Evolutionary conservation across 1,140 invertebrate species (phyloP).

Genomic region (Drosophila nigromelanica): DNA sequence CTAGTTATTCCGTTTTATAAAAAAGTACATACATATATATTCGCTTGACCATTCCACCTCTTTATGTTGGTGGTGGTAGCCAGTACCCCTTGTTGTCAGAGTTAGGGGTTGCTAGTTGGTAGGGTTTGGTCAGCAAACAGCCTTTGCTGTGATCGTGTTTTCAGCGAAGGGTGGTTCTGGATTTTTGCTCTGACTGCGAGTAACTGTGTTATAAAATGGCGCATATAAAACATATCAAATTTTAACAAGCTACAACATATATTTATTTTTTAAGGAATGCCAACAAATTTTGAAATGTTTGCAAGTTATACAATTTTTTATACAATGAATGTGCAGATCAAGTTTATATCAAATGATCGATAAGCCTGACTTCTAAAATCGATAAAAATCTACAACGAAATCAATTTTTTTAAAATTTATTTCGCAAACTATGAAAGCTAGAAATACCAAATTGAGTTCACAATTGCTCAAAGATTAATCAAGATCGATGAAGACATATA

Average conservation of each 20-base stretch:
- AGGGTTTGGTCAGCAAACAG: constrained; percentile 44
- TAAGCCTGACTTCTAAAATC: too few relatives aligned
- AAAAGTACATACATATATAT: constrained; percentile 10
- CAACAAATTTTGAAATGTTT: too few relatives aligned
- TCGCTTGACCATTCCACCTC: constrained; percentile 57
- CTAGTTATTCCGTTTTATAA: constrained; percentile 42
- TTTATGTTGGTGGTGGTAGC: constrained; percentile 21
- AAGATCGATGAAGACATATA: too few relatives aligned
- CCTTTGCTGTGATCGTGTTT: constrained; percentile 49
- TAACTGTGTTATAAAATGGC: constrained; percentile 51
- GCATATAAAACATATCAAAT: constrained; percentile 19
- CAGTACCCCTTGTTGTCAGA: constrained; percentile 3
- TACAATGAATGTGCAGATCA: too few relatives aligned
- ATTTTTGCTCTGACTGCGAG: constrained; percentile 8
- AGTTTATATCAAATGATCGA: too few relatives aligned
- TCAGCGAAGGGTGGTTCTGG: constrained; percentile 50
- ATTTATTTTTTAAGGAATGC: too few relatives aligned
- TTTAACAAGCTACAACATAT: not conserved
- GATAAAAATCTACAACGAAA: too few relatives aligned
- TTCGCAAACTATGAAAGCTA: too few relatives aligned
- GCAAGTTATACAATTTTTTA: too few relatives aligned
- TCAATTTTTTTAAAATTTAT: too few relatives aligned
- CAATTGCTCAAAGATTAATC: too few relatives aligned
- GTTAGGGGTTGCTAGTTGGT: constrained; percentile 45
- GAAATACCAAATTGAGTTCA: too few relatives aligned